Percentiles rank a stretch among this genome's conserved stretches.
These are phyloP conservation scores for Xenentodon cancila DNA, from an alignment of 2,797 vertebrate species.

Conservation along the genomic window DNA sequence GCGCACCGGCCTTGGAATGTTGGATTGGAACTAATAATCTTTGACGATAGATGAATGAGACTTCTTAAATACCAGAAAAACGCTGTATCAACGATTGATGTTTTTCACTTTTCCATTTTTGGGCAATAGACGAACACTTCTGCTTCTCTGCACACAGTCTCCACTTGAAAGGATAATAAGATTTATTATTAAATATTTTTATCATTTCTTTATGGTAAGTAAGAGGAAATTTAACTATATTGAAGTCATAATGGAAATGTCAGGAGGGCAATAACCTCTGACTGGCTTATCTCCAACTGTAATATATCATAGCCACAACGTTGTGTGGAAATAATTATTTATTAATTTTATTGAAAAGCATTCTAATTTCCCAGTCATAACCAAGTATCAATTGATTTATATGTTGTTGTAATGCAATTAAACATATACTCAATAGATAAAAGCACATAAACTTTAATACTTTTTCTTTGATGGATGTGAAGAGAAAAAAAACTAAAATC, in stretches of 20 bases:
- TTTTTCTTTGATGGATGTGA: conserved; percentile 5
- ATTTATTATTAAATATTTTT: conserved; percentile 39
- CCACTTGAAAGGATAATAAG: conserved; percentile 19
- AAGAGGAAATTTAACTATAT: conserved; percentile 52
- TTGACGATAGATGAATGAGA: neutral
- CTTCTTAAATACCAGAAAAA: neutral
- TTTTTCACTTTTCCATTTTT: neutral
- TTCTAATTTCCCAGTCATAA: neutral
- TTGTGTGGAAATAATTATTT: conserved; percentile 18
- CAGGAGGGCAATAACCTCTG: conserved; percentile 65
- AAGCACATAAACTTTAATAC: neutral
- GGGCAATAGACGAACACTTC: neutral
- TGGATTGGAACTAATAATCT: neutral
- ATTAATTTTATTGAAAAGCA: conserved; percentile 21
- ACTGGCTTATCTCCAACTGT: conserved; percentile 47
- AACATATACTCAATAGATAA: neutral
- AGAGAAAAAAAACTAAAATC: neutral
- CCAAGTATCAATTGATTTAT: conserved; percentile 2
- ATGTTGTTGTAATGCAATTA: conserved; percentile 6
- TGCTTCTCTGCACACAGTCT: conserved; percentile 7
- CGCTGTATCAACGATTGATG: neutral
- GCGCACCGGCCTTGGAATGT: neutral
- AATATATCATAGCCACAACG: conserved; percentile 25
- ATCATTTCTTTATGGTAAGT: conserved; percentile 29
- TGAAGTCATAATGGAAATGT: conserved; percentile 43